Evolutionary conservation across 1,140 invertebrate species (phyloP).

Genomic region (Hypsibius dujardini): DNA sequence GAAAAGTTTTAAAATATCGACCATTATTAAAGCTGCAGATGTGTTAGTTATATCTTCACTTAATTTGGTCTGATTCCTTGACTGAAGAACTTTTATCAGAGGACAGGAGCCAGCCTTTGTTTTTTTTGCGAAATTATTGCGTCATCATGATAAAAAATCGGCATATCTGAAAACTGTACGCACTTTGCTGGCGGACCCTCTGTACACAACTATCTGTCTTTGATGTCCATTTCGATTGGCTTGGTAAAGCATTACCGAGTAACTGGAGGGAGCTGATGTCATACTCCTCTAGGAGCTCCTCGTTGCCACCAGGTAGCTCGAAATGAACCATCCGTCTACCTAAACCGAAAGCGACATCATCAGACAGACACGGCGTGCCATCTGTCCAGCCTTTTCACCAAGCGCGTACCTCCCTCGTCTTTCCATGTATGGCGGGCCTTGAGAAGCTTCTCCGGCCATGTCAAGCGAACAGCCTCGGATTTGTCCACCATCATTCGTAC

Average conservation of each 20-base stretch:
- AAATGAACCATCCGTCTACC: not conserved
- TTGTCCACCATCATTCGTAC: not conserved
- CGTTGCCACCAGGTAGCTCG: not conserved
- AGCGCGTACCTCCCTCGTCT: not conserved
- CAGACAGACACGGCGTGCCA: not conserved
- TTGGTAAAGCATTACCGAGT: too few species aligned
- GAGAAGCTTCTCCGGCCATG: not conserved
- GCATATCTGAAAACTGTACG: not conserved
- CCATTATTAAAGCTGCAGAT: too few species aligned
- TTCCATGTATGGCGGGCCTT: constrained; percentile 1
- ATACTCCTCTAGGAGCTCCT: constrained; percentile 4
- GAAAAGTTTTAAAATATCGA: too few species aligned
- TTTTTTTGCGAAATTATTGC: not conserved
- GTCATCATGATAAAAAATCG: not conserved
- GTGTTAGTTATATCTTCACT: too few species aligned
- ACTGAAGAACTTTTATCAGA: not conserved
- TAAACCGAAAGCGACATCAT: not conserved
- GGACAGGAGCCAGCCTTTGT: not conserved
- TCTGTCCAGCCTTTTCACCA: not conserved
- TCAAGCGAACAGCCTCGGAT: not conserved
- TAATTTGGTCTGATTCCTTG: too few species aligned
- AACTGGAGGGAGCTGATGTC: not conserved
- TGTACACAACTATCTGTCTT: too few species aligned
- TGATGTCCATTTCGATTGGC: too few species aligned
- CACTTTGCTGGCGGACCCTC: not conserved